Evolutionary conservation across 2,113 vertebrate genomes (phyloP).

Genomic region (Gasterosteus nipponicus): DNA sequence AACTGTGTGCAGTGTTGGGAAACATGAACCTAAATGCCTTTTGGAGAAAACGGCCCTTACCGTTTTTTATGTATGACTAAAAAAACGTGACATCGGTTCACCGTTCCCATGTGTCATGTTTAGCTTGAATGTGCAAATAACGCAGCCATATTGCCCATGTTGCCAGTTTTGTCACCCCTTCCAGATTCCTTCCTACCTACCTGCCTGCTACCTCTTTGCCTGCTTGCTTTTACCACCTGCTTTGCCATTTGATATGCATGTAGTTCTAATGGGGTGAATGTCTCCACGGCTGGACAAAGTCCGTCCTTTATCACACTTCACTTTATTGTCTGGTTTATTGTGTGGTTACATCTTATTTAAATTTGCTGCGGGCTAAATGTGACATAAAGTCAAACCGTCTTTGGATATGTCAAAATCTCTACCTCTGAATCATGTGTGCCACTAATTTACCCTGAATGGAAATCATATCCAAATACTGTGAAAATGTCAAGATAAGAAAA

Average conservation of each 20-base stretch:
- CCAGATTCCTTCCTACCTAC: conserved; percentile 81
- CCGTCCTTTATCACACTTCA: conserved; percentile 54
- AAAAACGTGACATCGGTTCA: conserved; percentile 31
- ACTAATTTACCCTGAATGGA: conserved; percentile 61
- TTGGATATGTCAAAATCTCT: conserved; percentile 36
- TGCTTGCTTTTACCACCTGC: conserved; percentile 87
- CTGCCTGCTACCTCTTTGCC: conserved; percentile 86
- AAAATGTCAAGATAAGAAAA: conserved; percentile 55
- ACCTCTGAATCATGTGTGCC: conserved; percentile 5
- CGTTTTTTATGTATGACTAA: conserved; percentile 29
- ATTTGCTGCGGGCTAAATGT: conserved; percentile 55
- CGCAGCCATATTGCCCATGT: conserved; percentile 84
- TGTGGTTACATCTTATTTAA: conserved; percentile 51
- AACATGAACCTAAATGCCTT: neutral
- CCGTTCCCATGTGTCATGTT: conserved; percentile 52
- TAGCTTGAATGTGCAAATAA: conserved; percentile 66
- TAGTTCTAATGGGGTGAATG: conserved; percentile 73
- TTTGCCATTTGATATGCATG: conserved; percentile 83
- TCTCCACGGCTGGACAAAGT: conserved; percentile 54
- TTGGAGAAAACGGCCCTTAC: neutral
- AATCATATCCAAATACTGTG: conserved; percentile 63
- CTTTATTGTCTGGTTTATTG: conserved; percentile 58
- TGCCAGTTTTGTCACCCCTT: conserved; percentile 79
- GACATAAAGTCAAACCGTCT: conserved; percentile 28
- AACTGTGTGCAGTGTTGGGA: neutral